Base-by-base conservation (phyloP, 2,113 vertebrate species). In the Aphyosemion australe region DNA sequence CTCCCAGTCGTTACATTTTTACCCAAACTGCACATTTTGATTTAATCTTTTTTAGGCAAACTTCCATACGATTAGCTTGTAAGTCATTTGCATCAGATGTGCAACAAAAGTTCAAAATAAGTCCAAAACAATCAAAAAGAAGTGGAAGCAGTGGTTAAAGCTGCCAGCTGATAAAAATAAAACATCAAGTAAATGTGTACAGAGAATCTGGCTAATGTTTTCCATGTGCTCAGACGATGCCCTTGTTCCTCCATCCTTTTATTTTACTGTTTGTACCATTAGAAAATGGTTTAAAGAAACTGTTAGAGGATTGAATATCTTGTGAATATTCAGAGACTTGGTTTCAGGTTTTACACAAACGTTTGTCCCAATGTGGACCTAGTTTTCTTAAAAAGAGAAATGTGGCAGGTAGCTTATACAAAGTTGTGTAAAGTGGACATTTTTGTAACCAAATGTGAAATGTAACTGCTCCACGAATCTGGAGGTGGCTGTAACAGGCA, bases 361-460 rank as follows among this genome's bases (percentile, higher is more conserved):
- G 12, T 42, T 42, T 12, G 12, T 42, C 41, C 41, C 41, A 42
- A 12, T 45, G 43, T 45, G 14, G 12, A 7, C 12, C 15, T 18
- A 8, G 15, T n/a, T 47, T 47, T 16, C 16, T 47, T n/a, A 63
- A 83, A 76, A 31, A 65, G 61, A 69, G 57, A 58, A 76, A 82
- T 77, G 78, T 65, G 45, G 80, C 79, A 80, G 87, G 84, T 87
- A 89, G 84, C 81, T 91, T 91, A 90, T 84, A 80, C 71, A 76
- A 78, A 78, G 85, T 60, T 76, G 71, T 85, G 73, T 76, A 73
- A 85, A 67, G 62, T 74, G 67, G 61, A 74, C 71, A 72, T 51
- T 66, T 78, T 76, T 47, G 55, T 56, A 50, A 26, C 19, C 10
- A 84, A 83, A 85, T 81, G 69, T 74, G 49, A 80, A 74, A 53